Conservation (phyloP, 2,113 vertebrate species). For the Ammodytes dubius region DNA sequence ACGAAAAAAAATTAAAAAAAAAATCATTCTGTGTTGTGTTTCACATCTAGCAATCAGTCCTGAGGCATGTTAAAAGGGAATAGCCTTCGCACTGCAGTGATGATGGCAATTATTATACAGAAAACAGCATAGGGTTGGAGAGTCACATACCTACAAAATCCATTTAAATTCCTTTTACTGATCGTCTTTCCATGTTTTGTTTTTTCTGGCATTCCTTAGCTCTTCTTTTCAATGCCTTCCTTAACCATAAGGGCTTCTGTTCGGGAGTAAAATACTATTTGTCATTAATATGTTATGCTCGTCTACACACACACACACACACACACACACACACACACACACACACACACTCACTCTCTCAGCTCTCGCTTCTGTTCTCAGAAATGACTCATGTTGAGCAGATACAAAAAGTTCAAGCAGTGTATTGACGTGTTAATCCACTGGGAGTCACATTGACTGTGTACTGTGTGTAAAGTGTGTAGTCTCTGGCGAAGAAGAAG, state of each 20-base stretch:
- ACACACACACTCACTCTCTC: background rate
- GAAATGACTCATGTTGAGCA: conserved; percentile 23
- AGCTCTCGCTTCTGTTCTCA: background rate
- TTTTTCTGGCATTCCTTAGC: background rate
- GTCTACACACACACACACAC: background rate
- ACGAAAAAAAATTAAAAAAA: background rate
- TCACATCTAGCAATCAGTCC: background rate
- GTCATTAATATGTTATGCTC: background rate
- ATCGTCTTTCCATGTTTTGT: background rate
- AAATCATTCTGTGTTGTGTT: background rate
- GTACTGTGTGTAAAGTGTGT: background rate
- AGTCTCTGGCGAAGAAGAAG: background rate
- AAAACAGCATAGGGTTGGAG: background rate
- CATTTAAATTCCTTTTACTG: background rate
- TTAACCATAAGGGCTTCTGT: background rate
- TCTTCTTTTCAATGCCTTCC: conserved; percentile 2
- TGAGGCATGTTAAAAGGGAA: background rate
- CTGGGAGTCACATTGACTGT: background rate
- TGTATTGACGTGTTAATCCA: background rate
- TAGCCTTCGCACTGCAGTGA: background rate
- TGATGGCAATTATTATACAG: background rate
- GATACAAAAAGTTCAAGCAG: background rate
- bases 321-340: background rate
- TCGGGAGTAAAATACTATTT: conserved; percentile 6
- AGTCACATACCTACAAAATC: background rate